Evolutionary conservation across 2,888 invertebrate species (phyloP), one percentile per base, ranked within the genome.

Genomic region (Hybos culiciformis): DNA sequence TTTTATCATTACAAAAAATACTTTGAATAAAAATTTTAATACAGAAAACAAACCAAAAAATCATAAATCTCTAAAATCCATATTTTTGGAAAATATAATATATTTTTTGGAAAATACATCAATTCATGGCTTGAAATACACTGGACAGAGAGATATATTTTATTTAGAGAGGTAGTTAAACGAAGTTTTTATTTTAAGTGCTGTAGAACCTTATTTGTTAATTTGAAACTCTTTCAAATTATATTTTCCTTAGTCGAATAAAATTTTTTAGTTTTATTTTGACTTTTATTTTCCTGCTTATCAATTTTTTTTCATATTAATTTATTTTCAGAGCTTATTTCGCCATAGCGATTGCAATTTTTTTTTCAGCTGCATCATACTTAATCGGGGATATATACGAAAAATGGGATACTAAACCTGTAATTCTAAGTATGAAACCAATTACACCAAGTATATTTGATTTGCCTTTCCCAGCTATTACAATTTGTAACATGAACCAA

Each of bases 401-500:
- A 2, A 85, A 82, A 60, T 88, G 83, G 79, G 71, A 73, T 6
- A 69, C 71, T 4, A 72, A 77, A 11, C 87, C 87, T 0, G 80
- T 88, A 56, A 83, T 88, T 32, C 81, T 86, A 42, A 81, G 63
- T 20, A 77, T 86, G 46, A 84, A 81, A 54, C 80, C 87, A 1
- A 75, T 76, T 51, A 75, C 78, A 44, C 76, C 78, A 47, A 68
- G 74, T 0, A 69, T 85, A 4, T 70, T 72, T 14, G 69, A 74
- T 31, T 73, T 88, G 45, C 87, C 87, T 0, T 88, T 88, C 61
- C 88, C 88, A 0, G 83, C 87, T 0, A 67, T 88, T 8, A 88
- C 87, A 1, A 77, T 88, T 49, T 88, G 88, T 58, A 88, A 86
- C 58, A 80, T 85, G 59, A 88, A 88, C 61, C 80, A 83, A 59